Percentiles rank a stretch among this genome's conserved stretches.
Evolutionary conservation across 1,140 invertebrate genomes (phyloP).

Genomic region (Drosophila yakuba): DNA sequence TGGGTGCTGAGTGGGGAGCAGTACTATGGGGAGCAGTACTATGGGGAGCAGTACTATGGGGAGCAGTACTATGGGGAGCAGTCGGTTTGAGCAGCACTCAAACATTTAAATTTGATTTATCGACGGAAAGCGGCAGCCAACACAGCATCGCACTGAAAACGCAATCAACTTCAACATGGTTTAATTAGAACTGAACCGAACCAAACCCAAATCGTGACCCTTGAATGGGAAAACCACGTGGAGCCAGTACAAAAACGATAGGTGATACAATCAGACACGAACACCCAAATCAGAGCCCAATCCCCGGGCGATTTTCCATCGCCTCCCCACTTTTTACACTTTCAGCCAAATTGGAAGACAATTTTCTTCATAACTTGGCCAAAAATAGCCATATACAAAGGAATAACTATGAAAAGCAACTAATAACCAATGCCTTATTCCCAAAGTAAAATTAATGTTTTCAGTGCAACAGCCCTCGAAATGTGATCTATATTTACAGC

Average conservation of each 20-base stretch:
- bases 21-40: background rate
- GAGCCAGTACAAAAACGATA: conserved; percentile 15
- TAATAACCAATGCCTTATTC: too few species aligned
- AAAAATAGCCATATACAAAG: too few species aligned
- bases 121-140: conserved; percentile 15
- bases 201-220: conserved; percentile 18
- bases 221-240: conserved; percentile 33
- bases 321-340: too few species aligned
- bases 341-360: too few species aligned
- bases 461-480: conserved; percentile 2
- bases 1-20: background rate
- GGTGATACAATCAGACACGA: conserved; percentile 51
- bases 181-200: conserved; percentile 57
- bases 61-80: background rate
- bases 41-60: background rate
- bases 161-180: conserved; percentile 68
- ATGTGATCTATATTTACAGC: conserved; percentile 10
- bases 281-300: conserved; percentile 19
- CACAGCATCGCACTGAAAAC: conserved; percentile 45
- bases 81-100: conserved; percentile 62
- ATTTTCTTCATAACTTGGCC: too few species aligned
- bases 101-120: conserved; percentile 75
- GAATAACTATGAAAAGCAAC: too few species aligned
- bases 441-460: background rate
- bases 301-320: too few species aligned